These are phyloP conservation scores for Patella vulgata DNA, from an alignment of 1,140 invertebrate genomes.

Conservation along the genomic window DNA sequence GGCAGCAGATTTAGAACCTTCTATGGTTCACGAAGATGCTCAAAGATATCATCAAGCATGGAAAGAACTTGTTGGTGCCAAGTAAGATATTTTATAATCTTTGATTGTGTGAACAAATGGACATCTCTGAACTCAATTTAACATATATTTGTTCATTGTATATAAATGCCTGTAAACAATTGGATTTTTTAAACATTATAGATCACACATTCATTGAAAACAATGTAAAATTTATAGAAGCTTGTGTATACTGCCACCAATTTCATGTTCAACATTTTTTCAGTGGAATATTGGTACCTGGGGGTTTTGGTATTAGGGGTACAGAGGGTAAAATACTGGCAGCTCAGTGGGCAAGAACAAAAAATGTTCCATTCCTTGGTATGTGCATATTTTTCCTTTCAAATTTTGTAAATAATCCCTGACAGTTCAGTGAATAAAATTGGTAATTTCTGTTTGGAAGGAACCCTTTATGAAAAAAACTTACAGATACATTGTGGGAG, in stretches of 20 bases:
- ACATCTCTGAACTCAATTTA: too few species aligned
- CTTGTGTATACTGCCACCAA: too few species aligned
- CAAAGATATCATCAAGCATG: conserved; percentile 93
- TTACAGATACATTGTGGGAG: too few species aligned
- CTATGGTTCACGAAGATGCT: conserved; percentile 78
- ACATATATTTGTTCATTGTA: too few species aligned
- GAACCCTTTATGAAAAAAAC: conserved; percentile 2
- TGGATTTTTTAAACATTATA: too few species aligned
- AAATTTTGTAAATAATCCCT: neutral
- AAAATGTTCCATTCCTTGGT: conserved; percentile 89
- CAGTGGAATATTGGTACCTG: conserved; percentile 92
- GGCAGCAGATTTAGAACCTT: conserved; percentile 86
- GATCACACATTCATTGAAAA: too few species aligned
- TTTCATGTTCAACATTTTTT: too few species aligned
- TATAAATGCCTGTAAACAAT: too few species aligned
- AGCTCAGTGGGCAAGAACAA: conserved; percentile 90
- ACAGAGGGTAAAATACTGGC: conserved; percentile 97
- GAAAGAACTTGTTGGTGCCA: conserved; percentile 87
- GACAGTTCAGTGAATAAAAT: neutral
- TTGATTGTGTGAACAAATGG: too few species aligned
- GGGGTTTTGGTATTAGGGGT: conserved; percentile 95
- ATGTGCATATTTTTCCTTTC: neutral
- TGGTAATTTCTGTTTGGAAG: neutral
- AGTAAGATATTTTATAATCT: conserved; percentile 76
- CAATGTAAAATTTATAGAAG: too few species aligned